These are phyloP conservation scores for Myanophis thanlyinensis DNA, from an alignment of 2,113 vertebrate genomes.

Conservation along the genomic window DNA sequence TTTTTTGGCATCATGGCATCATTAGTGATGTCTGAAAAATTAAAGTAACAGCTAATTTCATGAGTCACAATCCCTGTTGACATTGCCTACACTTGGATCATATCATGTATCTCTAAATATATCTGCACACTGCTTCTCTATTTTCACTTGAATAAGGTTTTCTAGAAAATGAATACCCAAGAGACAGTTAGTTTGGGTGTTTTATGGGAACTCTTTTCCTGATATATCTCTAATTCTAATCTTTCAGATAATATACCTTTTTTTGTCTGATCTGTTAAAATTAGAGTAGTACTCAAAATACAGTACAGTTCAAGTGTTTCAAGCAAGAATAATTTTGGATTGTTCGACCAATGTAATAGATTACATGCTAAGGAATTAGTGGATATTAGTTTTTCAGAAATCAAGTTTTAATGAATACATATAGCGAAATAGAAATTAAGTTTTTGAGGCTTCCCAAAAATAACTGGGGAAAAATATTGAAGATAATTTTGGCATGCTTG, in stretches of 20 bases:
- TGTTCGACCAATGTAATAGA: neutral
- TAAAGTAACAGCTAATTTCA: neutral
- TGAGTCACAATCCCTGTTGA: neutral
- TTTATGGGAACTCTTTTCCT: neutral
- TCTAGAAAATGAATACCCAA: neutral
- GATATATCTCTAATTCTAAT: neutral
- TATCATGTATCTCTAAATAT: neutral
- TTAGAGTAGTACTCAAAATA: neutral
- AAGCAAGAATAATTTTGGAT: neutral
- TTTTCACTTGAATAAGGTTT: neutral
- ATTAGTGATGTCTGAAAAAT: constrained; percentile 3
- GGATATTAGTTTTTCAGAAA: neutral
- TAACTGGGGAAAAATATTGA: neutral
- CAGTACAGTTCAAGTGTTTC: neutral
- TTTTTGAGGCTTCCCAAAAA: neutral
- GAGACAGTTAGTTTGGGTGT: neutral
- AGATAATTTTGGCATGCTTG: neutral
- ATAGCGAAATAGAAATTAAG: neutral
- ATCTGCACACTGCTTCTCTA: neutral
- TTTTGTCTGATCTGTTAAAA: neutral
- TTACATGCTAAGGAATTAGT: neutral
- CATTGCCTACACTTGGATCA: neutral
- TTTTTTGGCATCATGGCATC: rapidly evolving
- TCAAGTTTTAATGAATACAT: neutral
- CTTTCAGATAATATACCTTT: neutral